These are phyloP conservation scores for Schizothorax lantsangensis DNA, from an alignment of 2,797 vertebrate species.

Conservation along the genomic window DNA sequence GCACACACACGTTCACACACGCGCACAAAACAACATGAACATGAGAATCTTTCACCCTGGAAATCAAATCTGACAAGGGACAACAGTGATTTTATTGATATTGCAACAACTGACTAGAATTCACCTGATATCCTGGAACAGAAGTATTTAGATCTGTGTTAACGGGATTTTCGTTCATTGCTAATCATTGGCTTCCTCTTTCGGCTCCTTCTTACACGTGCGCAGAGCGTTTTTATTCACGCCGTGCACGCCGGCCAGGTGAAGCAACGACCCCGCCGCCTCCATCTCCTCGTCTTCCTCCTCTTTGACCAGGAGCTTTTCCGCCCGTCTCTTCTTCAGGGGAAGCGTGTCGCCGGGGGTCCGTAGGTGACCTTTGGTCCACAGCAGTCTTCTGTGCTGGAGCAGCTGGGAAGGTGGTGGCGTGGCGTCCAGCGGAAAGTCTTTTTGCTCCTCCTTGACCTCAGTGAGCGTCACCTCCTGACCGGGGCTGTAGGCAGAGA, in stretches of 20 bases:
- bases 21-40: conserved; percentile 79
- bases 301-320: conserved; percentile 93
- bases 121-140: conserved; percentile 99
- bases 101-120: conserved; percentile 99
- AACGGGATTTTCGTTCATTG: conserved; percentile 59
- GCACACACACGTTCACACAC: conserved; percentile 69
- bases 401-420: conserved; percentile 82
- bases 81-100: conserved; percentile 92
- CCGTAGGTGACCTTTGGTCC: conserved; percentile 84
- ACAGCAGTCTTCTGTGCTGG: conserved; percentile 88
- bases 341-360: conserved; percentile 92
- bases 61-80: conserved; percentile 70
- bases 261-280: conserved; percentile 94
- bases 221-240: conserved; percentile 98
- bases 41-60: conserved; percentile 68
- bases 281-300: conserved; percentile 98
- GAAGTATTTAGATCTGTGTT: conserved; percentile 37
- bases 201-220: conserved; percentile 96
- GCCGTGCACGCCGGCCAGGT: conserved; percentile 93
- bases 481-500: conserved; percentile 72
- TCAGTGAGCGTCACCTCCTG: conserved; percentile 82
- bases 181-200: conserved; percentile 93
- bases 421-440: conserved; percentile 86
- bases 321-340: conserved; percentile 94
- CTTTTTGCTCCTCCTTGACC: conserved; percentile 88